phyloP scores from a whole-genome alignment of 2,888 invertebrate species.

The Stramonita haemastoma region DNA sequence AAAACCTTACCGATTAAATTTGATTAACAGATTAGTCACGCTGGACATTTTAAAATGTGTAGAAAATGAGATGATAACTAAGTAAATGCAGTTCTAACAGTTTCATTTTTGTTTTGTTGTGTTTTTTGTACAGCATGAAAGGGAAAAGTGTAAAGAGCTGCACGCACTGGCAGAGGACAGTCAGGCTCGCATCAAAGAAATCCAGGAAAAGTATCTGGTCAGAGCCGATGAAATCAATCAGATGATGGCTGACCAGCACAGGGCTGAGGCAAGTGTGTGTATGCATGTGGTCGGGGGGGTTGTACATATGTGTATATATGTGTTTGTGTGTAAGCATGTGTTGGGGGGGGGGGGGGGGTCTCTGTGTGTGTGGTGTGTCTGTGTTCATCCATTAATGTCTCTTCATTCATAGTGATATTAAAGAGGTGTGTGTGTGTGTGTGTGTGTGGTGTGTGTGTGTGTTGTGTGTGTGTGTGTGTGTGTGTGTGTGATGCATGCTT shows the following conservation, averaged over 20 bases:
- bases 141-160: slow-evolving; percentile 59
- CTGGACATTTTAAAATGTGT: no score
- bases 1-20: no score
- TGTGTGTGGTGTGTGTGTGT: neutral
- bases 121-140: slow-evolving; percentile 37
- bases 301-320: neutral
- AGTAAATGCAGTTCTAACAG: no score
- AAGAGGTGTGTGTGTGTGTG: neutral
- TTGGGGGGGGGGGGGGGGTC: neutral
- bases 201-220: slow-evolving; percentile 67
- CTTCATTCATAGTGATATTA: no score
- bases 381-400: neutral
- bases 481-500: neutral
- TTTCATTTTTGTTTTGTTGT: neutral
- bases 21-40: no score
- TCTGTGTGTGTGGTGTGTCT: neutral
- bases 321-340: neutral
- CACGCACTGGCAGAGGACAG: slow-evolving; percentile 63
- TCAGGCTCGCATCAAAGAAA: slow-evolving; percentile 64
- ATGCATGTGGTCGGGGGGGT: neutral
- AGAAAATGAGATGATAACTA: no score
- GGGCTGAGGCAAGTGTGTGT: slow-evolving; percentile 53
- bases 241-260: slow-evolving; percentile 68
- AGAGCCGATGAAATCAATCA: slow-evolving; percentile 70
- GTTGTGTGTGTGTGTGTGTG: neutral